Base-by-base conservation (phyloP, 2,113 vertebrate genomes). In the Crocuta crocuta region DNA sequence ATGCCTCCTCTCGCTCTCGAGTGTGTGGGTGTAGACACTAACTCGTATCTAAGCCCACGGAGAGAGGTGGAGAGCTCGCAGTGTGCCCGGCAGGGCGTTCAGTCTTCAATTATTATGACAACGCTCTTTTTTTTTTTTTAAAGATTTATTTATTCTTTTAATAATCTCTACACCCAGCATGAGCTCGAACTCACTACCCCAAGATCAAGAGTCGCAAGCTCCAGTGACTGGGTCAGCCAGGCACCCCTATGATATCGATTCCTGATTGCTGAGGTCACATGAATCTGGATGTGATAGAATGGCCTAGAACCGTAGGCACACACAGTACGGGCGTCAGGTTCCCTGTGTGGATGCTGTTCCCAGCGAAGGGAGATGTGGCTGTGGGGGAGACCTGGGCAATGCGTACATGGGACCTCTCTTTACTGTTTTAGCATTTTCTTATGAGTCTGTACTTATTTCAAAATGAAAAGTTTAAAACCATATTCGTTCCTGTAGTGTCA, bases 221-320 rank as follows among this genome's bases (percentile, higher is more conserved):
- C 43, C 73, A 48, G 73, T 10, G 73, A 4, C 43, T 48, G 43
- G 43, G 73, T 23, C 73, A 48, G 24, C 24, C 58, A 7, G 73
- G 73, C 4, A 11, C 26, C 43, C 73, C 43, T 28, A 33, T 33
- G 33, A 65, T 2, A 10, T 61, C 58, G 2, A 39, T 9, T 83
- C 58, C 39, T 39, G 68, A 50, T 1, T 2, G 26, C 4, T 1
- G 26, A 26, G 58, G 31, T 10, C 4, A 12, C 11, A 2, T 1
- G 4, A 39, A 16, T 43, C 61, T 5, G 1, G 5, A 8, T 0
- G 17, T 13, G 4, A 70, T 0, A 6, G n/a, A 61, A 76, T 0
- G 31, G 39, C 74, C 28, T 1, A 83, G 35, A 71, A 7, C 2
- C 21, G 16, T 2, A n/a, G 0, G 10, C 1, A 13, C 3, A 26